These are phyloP conservation scores for Pavo muticus DNA, from an alignment of 2,113 vertebrate species.

Conservation along the genomic window DNA sequence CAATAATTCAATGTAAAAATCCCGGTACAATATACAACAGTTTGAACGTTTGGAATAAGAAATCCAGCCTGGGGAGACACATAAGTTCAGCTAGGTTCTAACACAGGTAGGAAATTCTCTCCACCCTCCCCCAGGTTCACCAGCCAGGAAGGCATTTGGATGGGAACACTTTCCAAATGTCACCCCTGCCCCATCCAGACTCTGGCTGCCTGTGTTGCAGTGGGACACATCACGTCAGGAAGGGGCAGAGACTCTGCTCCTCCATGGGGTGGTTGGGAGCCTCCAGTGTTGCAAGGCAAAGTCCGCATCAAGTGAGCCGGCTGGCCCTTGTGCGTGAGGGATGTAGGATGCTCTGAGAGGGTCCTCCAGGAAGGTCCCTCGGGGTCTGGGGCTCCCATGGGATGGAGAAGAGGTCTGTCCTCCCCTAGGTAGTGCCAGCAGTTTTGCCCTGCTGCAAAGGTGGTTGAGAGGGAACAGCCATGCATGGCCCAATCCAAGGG, in stretches of 20 bases:
- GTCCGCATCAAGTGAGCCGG: neutral
- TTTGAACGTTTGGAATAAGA: conserved; percentile 61
- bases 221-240: neutral
- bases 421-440: neutral
- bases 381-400: neutral
- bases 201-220: neutral
- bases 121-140: conserved; percentile 18
- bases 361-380: neutral
- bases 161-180: neutral
- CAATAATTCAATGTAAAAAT: conserved; percentile 74
- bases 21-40: conserved; percentile 65
- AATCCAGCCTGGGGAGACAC: conserved; percentile 52
- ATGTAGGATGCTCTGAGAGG: neutral
- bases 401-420: neutral
- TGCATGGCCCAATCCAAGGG: neutral
- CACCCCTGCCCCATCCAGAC: neutral
- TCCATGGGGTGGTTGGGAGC: neutral
- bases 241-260: neutral
- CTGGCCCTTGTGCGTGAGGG: neutral
- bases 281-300: neutral
- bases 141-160: conserved; percentile 42
- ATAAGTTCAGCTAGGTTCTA: conserved; percentile 46
- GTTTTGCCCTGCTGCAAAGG: neutral
- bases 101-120: conserved; percentile 44
- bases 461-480: neutral